Evolutionary conservation across 2,113 vertebrate genomes (phyloP).

Genomic region (Cyprinodon brontotheroides): DNA sequence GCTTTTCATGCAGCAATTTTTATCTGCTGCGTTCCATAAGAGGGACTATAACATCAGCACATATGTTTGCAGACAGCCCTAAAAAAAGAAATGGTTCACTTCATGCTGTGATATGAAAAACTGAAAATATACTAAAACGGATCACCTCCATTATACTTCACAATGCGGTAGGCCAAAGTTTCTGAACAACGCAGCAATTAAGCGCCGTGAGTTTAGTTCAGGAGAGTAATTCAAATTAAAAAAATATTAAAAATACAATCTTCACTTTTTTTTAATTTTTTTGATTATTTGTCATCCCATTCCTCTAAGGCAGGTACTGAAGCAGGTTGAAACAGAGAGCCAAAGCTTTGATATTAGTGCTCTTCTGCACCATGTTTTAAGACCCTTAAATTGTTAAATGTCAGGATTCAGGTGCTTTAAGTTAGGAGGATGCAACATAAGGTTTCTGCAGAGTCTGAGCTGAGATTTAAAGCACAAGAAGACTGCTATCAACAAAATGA

Average conservation of each 20-base stretch:
- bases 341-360: conserved; percentile 58
- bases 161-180: conserved; percentile 23
- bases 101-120: conserved; percentile 25
- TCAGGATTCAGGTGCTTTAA: conserved; percentile 55
- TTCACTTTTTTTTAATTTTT: conserved; percentile 4
- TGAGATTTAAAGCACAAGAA: conserved; percentile 47
- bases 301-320: conserved; percentile 48
- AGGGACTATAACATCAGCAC: conserved; percentile 43
- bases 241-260: conserved; percentile 15
- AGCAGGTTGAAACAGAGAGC: conserved; percentile 43
- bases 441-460: conserved; percentile 55
- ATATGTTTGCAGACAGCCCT: conserved; percentile 38
- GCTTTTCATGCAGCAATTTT: not conserved
- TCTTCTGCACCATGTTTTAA: conserved; percentile 39
- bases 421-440: conserved; percentile 68
- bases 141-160: conserved; percentile 16
- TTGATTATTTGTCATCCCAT: conserved; percentile 57
- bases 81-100: conserved; percentile 57
- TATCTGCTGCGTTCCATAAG: conserved; percentile 2
- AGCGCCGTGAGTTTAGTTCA: conserved; percentile 16
- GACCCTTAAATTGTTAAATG: conserved; percentile 70
- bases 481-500: conserved; percentile 43
- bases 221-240: not conserved
- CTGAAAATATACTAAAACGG: conserved; percentile 19
- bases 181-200: conserved; percentile 54